Conservation (phyloP, 53 echinoderm and acorn worm genomes). For the Holothuria leucospilota region DNA sequence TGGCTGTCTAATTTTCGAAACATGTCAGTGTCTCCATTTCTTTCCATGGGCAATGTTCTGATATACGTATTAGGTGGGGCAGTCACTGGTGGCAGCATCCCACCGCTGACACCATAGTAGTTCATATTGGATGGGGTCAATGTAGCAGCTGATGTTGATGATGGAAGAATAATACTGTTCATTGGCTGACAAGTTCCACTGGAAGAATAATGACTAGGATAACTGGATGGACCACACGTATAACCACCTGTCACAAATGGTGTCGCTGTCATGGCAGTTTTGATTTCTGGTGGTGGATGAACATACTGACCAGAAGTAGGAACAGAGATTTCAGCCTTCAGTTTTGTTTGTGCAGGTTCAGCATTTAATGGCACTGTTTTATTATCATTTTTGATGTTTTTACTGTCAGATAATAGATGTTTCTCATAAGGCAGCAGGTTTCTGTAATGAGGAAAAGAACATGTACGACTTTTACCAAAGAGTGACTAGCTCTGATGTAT, state of each 20-base stretch:
- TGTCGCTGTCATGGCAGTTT: not conserved
- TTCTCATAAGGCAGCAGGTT: conserved; percentile 40
- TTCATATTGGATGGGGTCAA: conserved; percentile 2
- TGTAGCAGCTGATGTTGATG: not conserved
- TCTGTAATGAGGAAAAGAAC: not conserved
- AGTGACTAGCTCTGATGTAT: too few species aligned
- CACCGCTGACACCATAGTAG: conserved; percentile 32
- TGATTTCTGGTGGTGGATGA: not conserved
- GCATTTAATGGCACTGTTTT: not conserved
- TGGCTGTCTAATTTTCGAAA: too few species aligned
- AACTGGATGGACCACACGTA: not conserved
- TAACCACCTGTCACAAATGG: conserved; percentile 5
- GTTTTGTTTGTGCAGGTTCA: not conserved
- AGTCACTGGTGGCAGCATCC: conserved; percentile 12
- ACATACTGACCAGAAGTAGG: not conserved
- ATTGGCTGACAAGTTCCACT: not conserved
- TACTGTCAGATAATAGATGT: conserved; percentile 13
- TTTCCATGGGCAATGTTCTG: too few species aligned
- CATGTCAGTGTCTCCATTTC: too few species aligned
- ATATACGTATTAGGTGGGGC: too few species aligned
- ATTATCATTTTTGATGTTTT: not conserved
- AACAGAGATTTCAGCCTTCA: not conserved
- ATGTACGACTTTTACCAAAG: too few species aligned
- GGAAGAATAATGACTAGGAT: not conserved
- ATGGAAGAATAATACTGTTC: not conserved